phyloP scores from a whole-genome alignment of 2,113 vertebrate genomes.

The Peromyscus californicus region DNA sequence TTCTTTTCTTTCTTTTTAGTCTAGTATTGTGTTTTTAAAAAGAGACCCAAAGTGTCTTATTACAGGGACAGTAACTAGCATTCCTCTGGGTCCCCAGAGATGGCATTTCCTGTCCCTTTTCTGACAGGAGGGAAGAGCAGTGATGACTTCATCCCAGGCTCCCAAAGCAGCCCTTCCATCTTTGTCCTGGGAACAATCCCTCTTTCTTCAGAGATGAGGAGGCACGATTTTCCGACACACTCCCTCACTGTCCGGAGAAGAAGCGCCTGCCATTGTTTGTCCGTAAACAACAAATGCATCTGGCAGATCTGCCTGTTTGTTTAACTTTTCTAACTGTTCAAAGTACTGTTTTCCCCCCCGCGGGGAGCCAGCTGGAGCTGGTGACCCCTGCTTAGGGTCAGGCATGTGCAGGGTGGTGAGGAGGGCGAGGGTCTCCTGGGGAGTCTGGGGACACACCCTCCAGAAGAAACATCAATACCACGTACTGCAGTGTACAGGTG shows the following conservation, averaged over 20 bases:
- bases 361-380: neutral
- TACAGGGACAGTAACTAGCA: neutral
- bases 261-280: constrained; percentile 58
- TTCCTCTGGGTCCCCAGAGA: neutral
- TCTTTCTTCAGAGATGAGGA: neutral
- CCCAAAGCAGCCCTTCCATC: constrained; percentile 35
- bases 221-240: constrained; percentile 24
- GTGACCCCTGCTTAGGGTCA: neutral
- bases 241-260: constrained; percentile 18
- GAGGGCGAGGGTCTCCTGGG: no score
- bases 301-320: neutral
- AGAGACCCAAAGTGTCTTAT: neutral
- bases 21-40: neutral
- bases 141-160: constrained; percentile 60
- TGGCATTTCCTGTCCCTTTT: constrained; percentile 65
- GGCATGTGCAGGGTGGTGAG: neutral
- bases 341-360: neutral
- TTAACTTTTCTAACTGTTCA: neutral
- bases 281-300: constrained; percentile 51
- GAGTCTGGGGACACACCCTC: no score
- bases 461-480: neutral
- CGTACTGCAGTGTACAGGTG: no score
- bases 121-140: neutral
- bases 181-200: constrained; percentile 55
- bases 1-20: neutral